phyloP scores from a whole-genome alignment of 2,113 vertebrate genomes.

The Nyctereutes procyonoides region DNA sequence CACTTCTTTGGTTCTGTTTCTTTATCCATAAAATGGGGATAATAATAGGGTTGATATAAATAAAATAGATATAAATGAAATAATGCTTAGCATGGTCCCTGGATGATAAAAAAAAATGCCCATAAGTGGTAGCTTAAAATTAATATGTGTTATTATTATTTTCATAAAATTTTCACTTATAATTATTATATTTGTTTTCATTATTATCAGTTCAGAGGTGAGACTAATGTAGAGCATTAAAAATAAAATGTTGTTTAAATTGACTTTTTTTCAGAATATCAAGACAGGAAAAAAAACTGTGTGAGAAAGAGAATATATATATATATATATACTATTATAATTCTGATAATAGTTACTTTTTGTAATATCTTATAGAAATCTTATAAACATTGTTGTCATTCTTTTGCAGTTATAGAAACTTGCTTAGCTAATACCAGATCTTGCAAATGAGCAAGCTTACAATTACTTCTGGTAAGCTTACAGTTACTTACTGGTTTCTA shows the following conservation, averaged over 20 bases:
- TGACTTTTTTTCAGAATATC: constrained; percentile 2
- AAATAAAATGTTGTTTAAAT: constrained; percentile 54
- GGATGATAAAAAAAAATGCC: neutral
- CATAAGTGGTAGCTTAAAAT: constrained; percentile 28
- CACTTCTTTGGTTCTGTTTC: neutral
- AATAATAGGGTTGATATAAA: neutral
- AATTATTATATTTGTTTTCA: constrained; percentile 52
- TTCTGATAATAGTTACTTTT: neutral
- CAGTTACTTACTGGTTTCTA: neutral
- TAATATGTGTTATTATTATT: constrained; percentile 23
- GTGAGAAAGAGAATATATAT: neutral
- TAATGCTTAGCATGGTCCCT: neutral
- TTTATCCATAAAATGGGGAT: constrained; percentile 40
- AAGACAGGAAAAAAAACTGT: neutral
- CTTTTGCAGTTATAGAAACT: neutral
- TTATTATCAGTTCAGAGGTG: constrained; percentile 34
- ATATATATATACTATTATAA: neutral
- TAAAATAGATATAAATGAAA: neutral
- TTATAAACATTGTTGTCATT: neutral
- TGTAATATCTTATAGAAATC: neutral
- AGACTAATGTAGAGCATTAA: neutral
- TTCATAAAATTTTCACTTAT: constrained; percentile 57
- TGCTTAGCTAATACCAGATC: neutral
- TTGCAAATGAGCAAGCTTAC: neutral
- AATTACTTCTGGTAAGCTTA: neutral